Evolutionary conservation across 2,113 vertebrate species (phyloP), one percentile per base, ranked within the genome.

Genomic region (Climacteris rufus): DNA sequence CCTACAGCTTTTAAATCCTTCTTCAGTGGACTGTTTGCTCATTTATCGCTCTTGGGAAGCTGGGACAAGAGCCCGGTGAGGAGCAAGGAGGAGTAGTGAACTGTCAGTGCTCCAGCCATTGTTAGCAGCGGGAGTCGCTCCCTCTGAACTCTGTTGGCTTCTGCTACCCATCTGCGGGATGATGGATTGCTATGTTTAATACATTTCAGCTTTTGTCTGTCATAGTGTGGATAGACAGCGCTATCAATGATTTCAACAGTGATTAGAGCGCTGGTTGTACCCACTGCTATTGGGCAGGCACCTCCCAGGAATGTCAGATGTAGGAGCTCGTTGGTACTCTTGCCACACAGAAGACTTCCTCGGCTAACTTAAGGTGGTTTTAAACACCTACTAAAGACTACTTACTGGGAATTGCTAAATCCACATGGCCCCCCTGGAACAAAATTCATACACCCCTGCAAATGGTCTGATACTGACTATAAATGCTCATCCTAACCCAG

Each of bases 191-290:
- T 98, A 93, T 98, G 98, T 98, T 98, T 98, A 98, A 98, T 98
- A 98, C 97, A 98, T 98, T 98, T 98, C 98, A 98, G 98, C 98
- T 98, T 98, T 98, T 98, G 98, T 98, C 98, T 98, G 98, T 98
- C 98, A 97, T 98, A 98, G 98, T 97, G 96, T 90, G 97, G 98
- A 98, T 97, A 98, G 98, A 98, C 98, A 98, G 97, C 85, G 66
- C 97, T 98, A 98, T 98, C 98, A 98, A 94, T 97, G 98, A 97
- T 98, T 97, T 98, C 98, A 98, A 27, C 96, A 83, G 97, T 95
- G 98, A 98, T 98, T 98, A 98, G 97, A 96, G 95, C 18, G 37
- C 93, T 82, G 72, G 95, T 97, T 96, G 95, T 94, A 96, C 95
- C 96, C 89, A 60, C 64, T 97, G 92, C 97, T 97, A 97, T 96